A percentile compares a stretch with the other conserved stretches of the same genome.
Evolutionary conservation across 2,797 vertebrate species (phyloP).

Genomic region (Pangasius mekongensis): DNA sequence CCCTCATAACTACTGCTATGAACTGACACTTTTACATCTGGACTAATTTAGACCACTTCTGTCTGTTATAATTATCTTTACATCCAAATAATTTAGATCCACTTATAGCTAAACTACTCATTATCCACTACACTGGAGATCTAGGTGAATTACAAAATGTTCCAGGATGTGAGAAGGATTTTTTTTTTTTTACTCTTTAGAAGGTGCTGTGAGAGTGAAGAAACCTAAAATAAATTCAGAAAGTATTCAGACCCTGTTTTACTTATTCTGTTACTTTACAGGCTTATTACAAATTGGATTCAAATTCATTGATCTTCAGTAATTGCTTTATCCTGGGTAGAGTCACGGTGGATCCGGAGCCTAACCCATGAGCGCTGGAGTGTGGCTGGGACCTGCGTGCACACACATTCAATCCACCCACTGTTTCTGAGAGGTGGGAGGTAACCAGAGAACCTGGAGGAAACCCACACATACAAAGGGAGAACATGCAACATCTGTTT

Average conservation of each 20-base stretch:
- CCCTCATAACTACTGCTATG: constrained; percentile 39
- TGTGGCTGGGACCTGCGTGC: not conserved
- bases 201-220: not conserved
- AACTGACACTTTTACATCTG: constrained; percentile 42
- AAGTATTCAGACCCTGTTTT: not conserved
- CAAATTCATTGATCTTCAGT: too few species aligned
- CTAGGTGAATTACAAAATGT: not conserved
- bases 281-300: not conserved
- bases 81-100: not conserved
- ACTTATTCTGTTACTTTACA: not conserved
- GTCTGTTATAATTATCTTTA: not conserved
- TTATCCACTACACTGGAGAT: not conserved
- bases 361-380: not conserved
- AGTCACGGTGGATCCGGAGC: not conserved
- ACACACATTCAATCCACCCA: not conserved
- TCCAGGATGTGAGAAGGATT: not conserved
- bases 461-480: not conserved
- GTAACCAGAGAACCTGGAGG: not conserved
- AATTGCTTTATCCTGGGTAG: not conserved
- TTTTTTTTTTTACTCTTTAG: not conserved
- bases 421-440: not conserved
- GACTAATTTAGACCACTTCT: not conserved
- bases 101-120: not conserved
- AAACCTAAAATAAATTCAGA: not conserved
- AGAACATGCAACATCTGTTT: not conserved